Evolutionary conservation across 1,140 invertebrate species (phyloP).

Genomic region (Sminthurides bifidus): DNA sequence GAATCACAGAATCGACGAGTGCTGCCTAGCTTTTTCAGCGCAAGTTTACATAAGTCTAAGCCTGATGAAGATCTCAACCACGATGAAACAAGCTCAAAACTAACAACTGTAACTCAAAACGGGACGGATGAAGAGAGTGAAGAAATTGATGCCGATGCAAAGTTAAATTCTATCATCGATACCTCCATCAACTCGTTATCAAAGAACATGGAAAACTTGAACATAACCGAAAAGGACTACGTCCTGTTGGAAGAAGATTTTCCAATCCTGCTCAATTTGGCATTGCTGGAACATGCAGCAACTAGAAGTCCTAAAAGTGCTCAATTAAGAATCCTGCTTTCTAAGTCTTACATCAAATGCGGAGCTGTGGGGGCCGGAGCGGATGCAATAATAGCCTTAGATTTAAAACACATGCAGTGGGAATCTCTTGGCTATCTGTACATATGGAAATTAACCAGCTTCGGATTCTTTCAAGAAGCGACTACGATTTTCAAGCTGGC

Average conservation of each 20-base stretch:
- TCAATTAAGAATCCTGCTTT: slow-evolving; percentile 59
- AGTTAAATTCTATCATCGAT: too few species aligned
- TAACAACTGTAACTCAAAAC: too few species aligned
- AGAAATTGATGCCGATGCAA: too few species aligned
- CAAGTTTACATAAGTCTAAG: too few species aligned
- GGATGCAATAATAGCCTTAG: slow-evolving; percentile 45
- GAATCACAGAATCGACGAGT: neutral
- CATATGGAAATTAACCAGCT: slow-evolving; percentile 54
- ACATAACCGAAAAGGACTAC: neutral
- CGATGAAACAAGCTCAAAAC: neutral
- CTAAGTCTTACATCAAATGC: slow-evolving; percentile 57
- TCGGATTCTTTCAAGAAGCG: slow-evolving; percentile 54
- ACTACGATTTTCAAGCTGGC: slow-evolving; percentile 53
- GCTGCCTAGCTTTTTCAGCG: neutral
- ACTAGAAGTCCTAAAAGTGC: slow-evolving; percentile 61
- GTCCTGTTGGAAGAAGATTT: slow-evolving; percentile 13
- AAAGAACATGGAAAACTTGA: too few species aligned
- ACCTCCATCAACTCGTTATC: too few species aligned
- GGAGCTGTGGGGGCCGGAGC: slow-evolving; percentile 40
- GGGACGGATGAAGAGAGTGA: too few species aligned
- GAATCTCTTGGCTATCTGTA: slow-evolving; percentile 80
- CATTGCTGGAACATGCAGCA: slow-evolving; percentile 56
- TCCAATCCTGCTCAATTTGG: slow-evolving; percentile 37
- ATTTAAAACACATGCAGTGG: slow-evolving; percentile 88
- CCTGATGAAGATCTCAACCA: neutral